Evolutionary conservation across 1,140 invertebrate species (phyloP).

Genomic region (Conopomorpha cramerella): DNA sequence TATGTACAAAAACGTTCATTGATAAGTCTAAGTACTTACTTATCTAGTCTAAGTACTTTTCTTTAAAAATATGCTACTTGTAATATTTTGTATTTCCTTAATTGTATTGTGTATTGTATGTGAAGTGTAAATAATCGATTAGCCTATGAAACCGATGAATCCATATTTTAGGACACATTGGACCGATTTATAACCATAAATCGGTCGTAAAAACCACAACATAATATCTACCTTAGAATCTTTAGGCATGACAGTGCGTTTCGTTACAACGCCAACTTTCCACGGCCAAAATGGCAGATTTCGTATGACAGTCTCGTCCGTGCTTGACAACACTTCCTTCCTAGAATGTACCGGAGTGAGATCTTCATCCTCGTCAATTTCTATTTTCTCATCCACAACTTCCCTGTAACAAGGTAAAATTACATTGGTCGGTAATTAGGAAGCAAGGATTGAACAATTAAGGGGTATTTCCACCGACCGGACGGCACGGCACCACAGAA

Average conservation of each 20-base stretch:
- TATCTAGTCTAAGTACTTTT: not conserved
- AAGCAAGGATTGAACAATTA: not conserved
- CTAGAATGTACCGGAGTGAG: constrained; percentile 14
- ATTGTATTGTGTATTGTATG: not conserved
- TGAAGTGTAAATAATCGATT: not conserved
- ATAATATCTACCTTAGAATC: constrained; percentile 9
- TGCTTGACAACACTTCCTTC: constrained; percentile 18
- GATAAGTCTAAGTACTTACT: too few species aligned
- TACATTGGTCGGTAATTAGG: not conserved
- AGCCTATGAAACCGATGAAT: too few species aligned
- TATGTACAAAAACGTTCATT: too few species aligned
- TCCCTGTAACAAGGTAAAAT: constrained; percentile 14
- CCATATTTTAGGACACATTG: not conserved
- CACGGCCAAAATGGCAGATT: constrained; percentile 24
- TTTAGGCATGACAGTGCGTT: constrained; percentile 10
- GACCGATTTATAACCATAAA: not conserved
- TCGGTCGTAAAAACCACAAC: too few species aligned
- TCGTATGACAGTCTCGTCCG: constrained; percentile 21
- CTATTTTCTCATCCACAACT: constrained; percentile 19
- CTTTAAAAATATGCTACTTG: too few species aligned
- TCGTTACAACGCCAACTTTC: constrained; percentile 10
- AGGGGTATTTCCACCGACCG: not conserved
- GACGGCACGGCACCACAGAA: not conserved
- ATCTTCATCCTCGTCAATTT: constrained; percentile 5
- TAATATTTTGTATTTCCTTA: not conserved